Percentiles rank a stretch among this genome's conserved stretches.
Evolutionary conservation across 2,113 vertebrate genomes (phyloP).

Genomic region (Peromyscus maniculatus): DNA sequence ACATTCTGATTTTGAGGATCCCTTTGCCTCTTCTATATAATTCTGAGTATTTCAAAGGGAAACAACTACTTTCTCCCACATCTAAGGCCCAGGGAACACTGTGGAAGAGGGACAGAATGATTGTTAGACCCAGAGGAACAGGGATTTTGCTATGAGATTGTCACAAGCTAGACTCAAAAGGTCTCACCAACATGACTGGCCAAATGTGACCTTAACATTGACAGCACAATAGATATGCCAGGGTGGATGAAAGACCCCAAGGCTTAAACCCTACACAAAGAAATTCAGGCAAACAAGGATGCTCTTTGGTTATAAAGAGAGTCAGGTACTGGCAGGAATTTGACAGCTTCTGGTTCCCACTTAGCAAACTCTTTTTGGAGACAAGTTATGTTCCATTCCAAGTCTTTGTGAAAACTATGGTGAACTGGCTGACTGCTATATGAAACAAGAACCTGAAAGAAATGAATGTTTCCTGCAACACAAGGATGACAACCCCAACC

Average conservation of each 20-base stretch:
- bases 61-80: neutral
- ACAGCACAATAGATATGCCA: neutral
- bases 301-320: too few species aligned
- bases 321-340: too few species aligned
- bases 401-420: slow-evolving; percentile 60
- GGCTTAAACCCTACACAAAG: neutral
- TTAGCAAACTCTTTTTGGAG: too few species aligned
- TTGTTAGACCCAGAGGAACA: neutral
- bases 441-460: slow-evolving; percentile 82
- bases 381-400: slow-evolving; percentile 64
- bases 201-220: neutral
- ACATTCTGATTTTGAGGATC: neutral
- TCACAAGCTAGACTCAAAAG: neutral
- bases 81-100: neutral
- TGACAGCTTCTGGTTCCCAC: too few species aligned
- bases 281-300: neutral
- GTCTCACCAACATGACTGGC: neutral
- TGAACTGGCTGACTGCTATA: slow-evolving; percentile 83
- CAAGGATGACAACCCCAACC: too few species aligned
- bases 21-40: neutral
- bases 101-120: neutral
- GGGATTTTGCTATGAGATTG: neutral
- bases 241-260: neutral
- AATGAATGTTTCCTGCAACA: slow-evolving; percentile 83
- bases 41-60: neutral